Evolutionary conservation across 2,113 vertebrate genomes (phyloP).

Genomic region (Phyllopteryx taeniolatus): DNA sequence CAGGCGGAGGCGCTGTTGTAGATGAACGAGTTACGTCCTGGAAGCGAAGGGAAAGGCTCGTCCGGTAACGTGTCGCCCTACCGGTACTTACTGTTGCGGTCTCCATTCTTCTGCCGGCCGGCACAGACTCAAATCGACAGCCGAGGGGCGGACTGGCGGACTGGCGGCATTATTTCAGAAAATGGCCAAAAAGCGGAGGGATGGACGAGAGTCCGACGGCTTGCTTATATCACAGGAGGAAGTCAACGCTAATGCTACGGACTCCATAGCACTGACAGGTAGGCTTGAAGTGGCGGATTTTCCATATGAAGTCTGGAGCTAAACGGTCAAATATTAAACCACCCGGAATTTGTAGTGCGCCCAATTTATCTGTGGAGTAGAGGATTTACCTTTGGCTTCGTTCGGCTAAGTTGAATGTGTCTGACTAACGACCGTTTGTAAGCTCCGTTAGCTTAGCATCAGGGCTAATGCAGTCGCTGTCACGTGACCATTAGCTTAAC

Average conservation of each 20-base stretch:
- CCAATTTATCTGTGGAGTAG: background rate
- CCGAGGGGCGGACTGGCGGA: background rate
- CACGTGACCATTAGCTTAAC: background rate
- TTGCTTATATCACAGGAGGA: constrained; percentile 42
- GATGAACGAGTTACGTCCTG: too few relatives aligned
- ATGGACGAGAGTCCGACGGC: constrained; percentile 54
- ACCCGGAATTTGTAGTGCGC: background rate
- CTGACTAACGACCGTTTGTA: background rate
- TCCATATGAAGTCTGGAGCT: too few relatives aligned
- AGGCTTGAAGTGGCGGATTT: constrained; percentile 19
- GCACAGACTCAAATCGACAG: too few relatives aligned
- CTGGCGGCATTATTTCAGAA: constrained; percentile 1
- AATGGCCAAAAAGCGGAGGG: constrained; percentile 74
- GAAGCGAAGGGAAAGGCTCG: constrained; percentile 46
- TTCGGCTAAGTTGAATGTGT: background rate
- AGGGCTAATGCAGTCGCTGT: background rate
- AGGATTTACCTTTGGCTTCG: too few relatives aligned
- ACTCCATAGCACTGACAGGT: constrained; percentile 60
- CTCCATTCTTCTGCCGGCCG: background rate
- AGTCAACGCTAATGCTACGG: constrained; percentile 29
- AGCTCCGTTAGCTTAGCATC: background rate
- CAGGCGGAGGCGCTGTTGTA: constrained; percentile 34
- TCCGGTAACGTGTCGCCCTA: constrained; percentile 6
- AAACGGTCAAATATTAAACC: background rate
- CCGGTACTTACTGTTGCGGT: constrained; percentile 18